Base-by-base conservation (phyloP, 2,113 vertebrate species). In the Stictonetta naevosa region DNA sequence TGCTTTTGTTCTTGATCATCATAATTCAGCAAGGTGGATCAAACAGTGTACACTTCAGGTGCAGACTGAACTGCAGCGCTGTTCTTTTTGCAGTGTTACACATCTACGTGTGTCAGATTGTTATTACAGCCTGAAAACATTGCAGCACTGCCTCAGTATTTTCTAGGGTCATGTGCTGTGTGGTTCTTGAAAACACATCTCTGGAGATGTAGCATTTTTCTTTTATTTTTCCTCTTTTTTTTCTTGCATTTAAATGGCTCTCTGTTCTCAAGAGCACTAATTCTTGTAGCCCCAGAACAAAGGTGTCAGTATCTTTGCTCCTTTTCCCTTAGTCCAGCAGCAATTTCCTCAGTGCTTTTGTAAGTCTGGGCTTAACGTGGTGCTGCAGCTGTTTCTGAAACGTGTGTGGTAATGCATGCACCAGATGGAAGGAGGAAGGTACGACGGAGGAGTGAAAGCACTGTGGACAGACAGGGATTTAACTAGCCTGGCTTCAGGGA, bases 321-420 rank as follows among this genome's bases (percentile, higher is more conserved):
- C 34, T 58, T 88, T 73, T 73, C 44, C 62, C 33, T 84, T 52
- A 10, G n/a, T 83, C 31, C 13, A 62, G 48, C 71, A 68, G 33
- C 38, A 15, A 13, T 82, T 88, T 90, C 77, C 80, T 42, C 3
- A 2, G 60, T 25, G 80, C 56, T 84, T 66, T 42, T 80, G 26
- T 66, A 74, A 26, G 86, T 21, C 58, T 73, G 69, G 60, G 55
- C 92, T 50, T 78, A 74, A 67, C 0, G 1, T 68, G 78, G 33
- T 82, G 89, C 77, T 87, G 94, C 95, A 91, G 94, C 13, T 93
- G 68, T 83, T 63, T 53, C 22, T 79, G 80, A 58, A 78, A 52
- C 25, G 69, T 21, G 72, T 81, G 56, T 83, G 93, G 68, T 86
- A n/a, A 92, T 72, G 77, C 18, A 9, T 86, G 69, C 25, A 11